A percentile compares a stretch with the other conserved stretches of the same genome.
phyloP scores from a whole-genome alignment of 2,888 invertebrate genomes.

The Watsonalla cultraria region DNA sequence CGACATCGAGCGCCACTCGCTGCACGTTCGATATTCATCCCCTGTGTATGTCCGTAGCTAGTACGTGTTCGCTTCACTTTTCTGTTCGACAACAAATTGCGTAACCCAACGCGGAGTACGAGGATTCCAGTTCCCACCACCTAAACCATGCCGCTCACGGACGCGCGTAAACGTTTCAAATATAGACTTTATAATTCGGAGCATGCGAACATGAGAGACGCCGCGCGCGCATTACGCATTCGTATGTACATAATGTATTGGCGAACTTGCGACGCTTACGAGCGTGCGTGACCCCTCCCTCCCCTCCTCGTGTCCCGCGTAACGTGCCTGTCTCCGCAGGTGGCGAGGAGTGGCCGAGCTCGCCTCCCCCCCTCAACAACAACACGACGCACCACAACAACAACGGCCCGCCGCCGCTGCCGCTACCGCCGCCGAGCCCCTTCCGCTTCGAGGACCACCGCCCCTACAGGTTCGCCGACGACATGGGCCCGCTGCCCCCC shows the following conservation, averaged over 20 bases:
- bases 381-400: conserved; percentile 77
- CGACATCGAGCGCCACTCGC: conserved; percentile 45
- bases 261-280: conserved; percentile 48
- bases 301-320: conserved; percentile 87
- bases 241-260: conserved; percentile 32
- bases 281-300: conserved; percentile 62
- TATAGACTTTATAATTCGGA: conserved; percentile 47
- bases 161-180: conserved; percentile 57
- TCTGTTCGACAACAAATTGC: conserved; percentile 27
- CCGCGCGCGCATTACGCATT: conserved; percentile 49
- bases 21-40: conserved; percentile 37
- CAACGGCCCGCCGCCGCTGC: conserved; percentile 71
- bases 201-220: conserved; percentile 47
- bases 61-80: conserved; percentile 67
- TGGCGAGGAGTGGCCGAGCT: conserved; percentile 72
- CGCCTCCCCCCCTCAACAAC: conserved; percentile 75
- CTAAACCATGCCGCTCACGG: conserved; percentile 58
- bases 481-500: conserved; percentile 85
- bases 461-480: conserved; percentile 90
- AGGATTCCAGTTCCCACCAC: conserved; percentile 59
- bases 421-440: conserved; percentile 78
- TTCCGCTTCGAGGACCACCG: conserved; percentile 91
- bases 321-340: conserved; percentile 73
- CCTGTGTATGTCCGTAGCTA: conserved; percentile 57
- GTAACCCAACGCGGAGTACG: conserved; percentile 47